A percentile compares a stretch with the other conserved stretches of the same genome.
Evolutionary conservation across 1,140 invertebrate species (phyloP).

Genomic region (Nilaparvata lugens): DNA sequence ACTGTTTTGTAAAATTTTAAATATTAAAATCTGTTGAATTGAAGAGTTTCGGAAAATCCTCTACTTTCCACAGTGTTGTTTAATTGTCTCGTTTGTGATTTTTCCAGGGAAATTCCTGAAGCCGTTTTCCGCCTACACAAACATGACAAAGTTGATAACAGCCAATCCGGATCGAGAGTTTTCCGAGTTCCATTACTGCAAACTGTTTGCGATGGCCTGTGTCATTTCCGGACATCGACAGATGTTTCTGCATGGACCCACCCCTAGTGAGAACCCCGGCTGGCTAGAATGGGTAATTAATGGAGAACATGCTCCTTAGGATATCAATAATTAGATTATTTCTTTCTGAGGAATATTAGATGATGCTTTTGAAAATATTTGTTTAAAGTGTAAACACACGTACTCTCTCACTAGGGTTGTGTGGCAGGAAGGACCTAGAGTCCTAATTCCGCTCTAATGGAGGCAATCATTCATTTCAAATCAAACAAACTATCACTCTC

Average conservation of each 20-base stretch:
- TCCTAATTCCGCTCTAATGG: too few relatives aligned
- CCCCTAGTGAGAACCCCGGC: conserved; percentile 15
- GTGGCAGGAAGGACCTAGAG: too few relatives aligned
- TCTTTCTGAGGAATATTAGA: not conserved
- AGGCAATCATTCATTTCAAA: too few relatives aligned
- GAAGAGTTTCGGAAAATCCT: too few relatives aligned
- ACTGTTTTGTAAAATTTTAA: too few relatives aligned
- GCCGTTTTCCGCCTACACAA: conserved; percentile 22
- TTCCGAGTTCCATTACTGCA: conserved; percentile 18
- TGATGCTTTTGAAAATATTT: too few relatives aligned
- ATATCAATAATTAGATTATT: conserved; percentile 1
- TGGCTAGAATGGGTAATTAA: conserved; percentile 19
- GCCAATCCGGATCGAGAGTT: conserved; percentile 19
- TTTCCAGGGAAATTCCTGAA: conserved; percentile 15
- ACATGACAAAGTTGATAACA: conserved; percentile 20
- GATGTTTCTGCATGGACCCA: conserved; percentile 20
- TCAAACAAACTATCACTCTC: too few relatives aligned
- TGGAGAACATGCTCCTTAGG: not conserved
- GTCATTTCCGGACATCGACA: conserved; percentile 23
- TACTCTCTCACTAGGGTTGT: too few relatives aligned
- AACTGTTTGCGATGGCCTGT: conserved; percentile 19
- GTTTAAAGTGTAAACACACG: too few relatives aligned
- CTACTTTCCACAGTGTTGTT: too few relatives aligned
- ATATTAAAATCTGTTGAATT: too few relatives aligned
- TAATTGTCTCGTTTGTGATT: not conserved